Evolutionary conservation across 2,888 invertebrate species (phyloP), one percentile per base, ranked within the genome.

Genomic region (Eristalis tenax): DNA sequence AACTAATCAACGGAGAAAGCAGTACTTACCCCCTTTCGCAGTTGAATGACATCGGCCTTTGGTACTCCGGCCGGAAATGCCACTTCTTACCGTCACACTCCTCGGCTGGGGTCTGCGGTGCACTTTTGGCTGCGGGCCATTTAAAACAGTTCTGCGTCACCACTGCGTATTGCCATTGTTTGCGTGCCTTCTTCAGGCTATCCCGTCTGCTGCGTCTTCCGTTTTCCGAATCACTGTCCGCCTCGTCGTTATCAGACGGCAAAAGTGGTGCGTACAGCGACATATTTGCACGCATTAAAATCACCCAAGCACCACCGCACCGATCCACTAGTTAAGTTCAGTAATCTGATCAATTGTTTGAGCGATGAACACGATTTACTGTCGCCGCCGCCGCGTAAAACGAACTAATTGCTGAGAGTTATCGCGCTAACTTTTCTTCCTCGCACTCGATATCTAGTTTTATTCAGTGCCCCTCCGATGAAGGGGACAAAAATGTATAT

Each of bases 241-340:
- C 26, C 2, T 66, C 59, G 18, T 79, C 85, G n/a, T 63, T 86
- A 75, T 86, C 86, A 10, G 86, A 82, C 22, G 66, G 78, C 75
- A 86, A 56, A 10, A 86, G 86, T 50, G 75, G 74, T n/a, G 70
- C 40, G 26, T 86, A 86, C 63, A 70, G 35, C 15, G 86, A 86
- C 86, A 86, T 86, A 78, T 82, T 79, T n/a, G 38, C 81, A 86
- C 74, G 78, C 43, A 28, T 38, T 26, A 11, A 69, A 57, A 13
- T 23, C 59, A 59, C 22, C 0, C 10, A 59, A 4, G 26, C 59
- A 28, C 59, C 13, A 59, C 1, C 13, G 15, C 8, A n/a, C 18
- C 8, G 18, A 50, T 50, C 8, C 50, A 50, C 50, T 8, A 18
- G 18, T 50, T 50, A 8, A 64, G 32, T 18, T 64, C 71, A 5